Conservation (phyloP, 30 jellyfish, hydroid and myxozoan species). For the Haliclystus octoradiatus region DNA sequence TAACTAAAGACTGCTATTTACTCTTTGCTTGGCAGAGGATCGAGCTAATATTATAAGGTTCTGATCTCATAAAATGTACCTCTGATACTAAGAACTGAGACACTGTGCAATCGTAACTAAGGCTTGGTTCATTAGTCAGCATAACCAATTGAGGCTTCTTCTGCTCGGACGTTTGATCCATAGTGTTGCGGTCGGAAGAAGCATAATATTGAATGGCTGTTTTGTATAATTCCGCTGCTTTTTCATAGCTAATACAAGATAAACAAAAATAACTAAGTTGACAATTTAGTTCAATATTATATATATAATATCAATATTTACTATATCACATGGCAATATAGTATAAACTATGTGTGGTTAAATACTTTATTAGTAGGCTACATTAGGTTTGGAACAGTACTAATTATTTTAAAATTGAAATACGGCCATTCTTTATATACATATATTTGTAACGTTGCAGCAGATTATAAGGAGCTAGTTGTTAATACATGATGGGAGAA, state of each 20-base stretch:
- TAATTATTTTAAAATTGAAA: too few relatives aligned
- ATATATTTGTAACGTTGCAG: too few relatives aligned
- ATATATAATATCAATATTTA: not conserved
- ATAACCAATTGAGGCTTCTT: constrained; percentile 63
- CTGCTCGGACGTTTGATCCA: constrained; percentile 49
- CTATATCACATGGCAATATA: too few relatives aligned
- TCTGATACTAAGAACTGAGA: constrained; percentile 45
- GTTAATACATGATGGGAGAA: too few relatives aligned
- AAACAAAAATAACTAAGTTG: not conserved
- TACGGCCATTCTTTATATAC: too few relatives aligned
- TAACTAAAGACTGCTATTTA: too few relatives aligned
- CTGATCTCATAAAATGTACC: constrained; percentile 47
- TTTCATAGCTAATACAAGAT: constrained; percentile 39
- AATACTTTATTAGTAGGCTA: too few relatives aligned
- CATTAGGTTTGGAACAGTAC: too few relatives aligned
- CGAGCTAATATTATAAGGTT: too few relatives aligned
- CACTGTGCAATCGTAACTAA: constrained; percentile 53
- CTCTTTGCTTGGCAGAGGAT: too few relatives aligned
- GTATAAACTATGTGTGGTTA: too few relatives aligned
- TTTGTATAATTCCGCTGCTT: constrained; percentile 67
- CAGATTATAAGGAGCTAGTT: too few relatives aligned
- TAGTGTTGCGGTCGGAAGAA: constrained; percentile 72
- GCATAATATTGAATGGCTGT: constrained; percentile 46
- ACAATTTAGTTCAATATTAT: not conserved
- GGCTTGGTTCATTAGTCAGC: constrained; percentile 85